A percentile compares a stretch with the other conserved stretches of the same genome.
Conservation (phyloP, 2,797 vertebrate species). For the Furcifer pardalis region DNA sequence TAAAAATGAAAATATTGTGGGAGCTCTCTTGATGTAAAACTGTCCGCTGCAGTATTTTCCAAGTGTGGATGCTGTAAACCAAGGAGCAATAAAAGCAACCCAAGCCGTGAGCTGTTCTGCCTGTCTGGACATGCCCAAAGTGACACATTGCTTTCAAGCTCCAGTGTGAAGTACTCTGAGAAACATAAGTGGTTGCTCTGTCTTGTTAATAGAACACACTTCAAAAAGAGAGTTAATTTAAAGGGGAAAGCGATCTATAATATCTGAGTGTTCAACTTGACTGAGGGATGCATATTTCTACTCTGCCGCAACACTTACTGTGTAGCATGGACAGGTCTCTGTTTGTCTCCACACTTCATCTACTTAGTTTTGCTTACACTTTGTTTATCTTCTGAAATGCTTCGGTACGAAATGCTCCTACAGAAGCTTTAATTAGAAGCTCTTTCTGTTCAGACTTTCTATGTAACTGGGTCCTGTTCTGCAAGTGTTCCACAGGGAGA, state of each 20-base stretch:
- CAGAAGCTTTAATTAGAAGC: neutral
- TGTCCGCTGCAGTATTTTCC: no score
- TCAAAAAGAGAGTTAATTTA: neutral
- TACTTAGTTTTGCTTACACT: neutral
- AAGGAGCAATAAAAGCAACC: no score
- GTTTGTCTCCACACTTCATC: neutral
- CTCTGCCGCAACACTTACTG: neutral
- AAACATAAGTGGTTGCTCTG: neutral
- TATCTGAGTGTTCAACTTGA: neutral
- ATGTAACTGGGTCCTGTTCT: neutral
- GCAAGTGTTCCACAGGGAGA: neutral
- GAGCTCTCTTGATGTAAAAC: no score
- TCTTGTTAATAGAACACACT: neutral
- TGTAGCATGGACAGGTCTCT: neutral
- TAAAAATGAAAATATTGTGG: no score
- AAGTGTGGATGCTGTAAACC: no score
- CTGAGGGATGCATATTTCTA: neutral
- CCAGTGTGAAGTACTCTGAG: neutral
- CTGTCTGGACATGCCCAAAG: neutral
- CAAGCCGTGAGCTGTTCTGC: no score
- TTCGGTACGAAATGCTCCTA: neutral
- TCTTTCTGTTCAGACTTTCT: neutral
- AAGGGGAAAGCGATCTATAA: neutral
- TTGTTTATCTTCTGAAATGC: neutral
- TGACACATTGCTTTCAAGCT: neutral